These are phyloP conservation scores for Cheilosia variabilis DNA, from an alignment of 2,888 invertebrate genomes.

Conservation along the genomic window DNA sequence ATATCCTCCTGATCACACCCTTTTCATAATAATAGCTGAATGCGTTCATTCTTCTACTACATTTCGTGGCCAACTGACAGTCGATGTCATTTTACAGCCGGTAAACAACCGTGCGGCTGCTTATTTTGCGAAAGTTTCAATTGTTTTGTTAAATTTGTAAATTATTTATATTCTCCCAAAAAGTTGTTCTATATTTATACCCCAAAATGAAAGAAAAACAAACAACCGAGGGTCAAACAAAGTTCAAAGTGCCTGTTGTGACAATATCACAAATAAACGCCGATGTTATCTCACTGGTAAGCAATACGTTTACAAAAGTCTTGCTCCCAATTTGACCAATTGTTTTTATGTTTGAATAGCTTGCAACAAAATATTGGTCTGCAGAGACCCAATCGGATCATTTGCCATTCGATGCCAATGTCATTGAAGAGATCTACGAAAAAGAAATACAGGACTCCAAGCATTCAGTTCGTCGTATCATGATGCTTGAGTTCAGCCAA, in stretches of 20 bases:
- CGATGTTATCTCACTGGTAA: conserved; percentile 94
- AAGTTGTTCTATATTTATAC: neutral
- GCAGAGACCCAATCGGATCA: conserved; percentile 91
- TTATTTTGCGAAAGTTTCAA: neutral
- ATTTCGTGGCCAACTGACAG: neutral
- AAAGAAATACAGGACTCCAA: conserved; percentile 93
- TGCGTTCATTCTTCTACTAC: conserved; percentile 30
- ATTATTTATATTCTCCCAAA: neutral
- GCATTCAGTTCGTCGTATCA: conserved; percentile 93
- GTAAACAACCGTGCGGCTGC: conserved; percentile 53
- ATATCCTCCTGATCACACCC: neutral
- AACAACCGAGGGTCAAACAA: conserved; percentile 67
- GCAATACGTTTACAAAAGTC: conserved; percentile 76
- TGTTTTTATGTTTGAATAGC: conserved; percentile 84
- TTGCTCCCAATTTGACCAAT: neutral
- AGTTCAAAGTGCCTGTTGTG: conserved; percentile 78
- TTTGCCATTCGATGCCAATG: conserved; percentile 89
- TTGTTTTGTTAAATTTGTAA: conserved; percentile 6
- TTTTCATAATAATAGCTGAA: neutral
- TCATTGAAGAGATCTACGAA: conserved; percentile 94
- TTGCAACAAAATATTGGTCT: conserved; percentile 97
- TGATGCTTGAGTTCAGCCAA: conserved; percentile 98
- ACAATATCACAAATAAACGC: conserved; percentile 96
- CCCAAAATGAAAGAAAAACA: conserved; percentile 68
- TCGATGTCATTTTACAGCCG: conserved; percentile 31